These are phyloP conservation scores for Macrobrachium nipponense DNA, from an alignment of 1,140 invertebrate genomes.

Conservation along the genomic window DNA sequence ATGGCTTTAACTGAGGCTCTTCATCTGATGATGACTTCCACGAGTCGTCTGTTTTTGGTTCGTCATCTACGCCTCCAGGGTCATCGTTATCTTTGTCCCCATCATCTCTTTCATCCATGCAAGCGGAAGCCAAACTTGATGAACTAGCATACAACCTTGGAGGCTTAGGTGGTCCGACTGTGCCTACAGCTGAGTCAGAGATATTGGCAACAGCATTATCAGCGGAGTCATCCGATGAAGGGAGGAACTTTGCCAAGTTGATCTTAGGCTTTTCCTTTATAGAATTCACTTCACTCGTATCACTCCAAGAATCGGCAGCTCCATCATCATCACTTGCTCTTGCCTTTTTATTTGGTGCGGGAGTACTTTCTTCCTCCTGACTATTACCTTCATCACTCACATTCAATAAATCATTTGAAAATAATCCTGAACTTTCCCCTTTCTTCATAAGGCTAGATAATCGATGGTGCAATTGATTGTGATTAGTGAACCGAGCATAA, in stretches of 20 bases:
- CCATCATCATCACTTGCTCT: slow-evolving; percentile 22
- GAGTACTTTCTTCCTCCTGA: neutral
- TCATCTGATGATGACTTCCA: slow-evolving; percentile 56
- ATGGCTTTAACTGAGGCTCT: slow-evolving; percentile 22
- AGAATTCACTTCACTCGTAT: slow-evolving; percentile 44
- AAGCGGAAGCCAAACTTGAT: slow-evolving; percentile 37
- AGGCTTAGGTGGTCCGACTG: slow-evolving; percentile 38
- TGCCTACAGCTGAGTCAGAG: slow-evolving; percentile 9
- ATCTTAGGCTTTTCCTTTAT: slow-evolving; percentile 48
- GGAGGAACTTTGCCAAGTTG: slow-evolving; percentile 44
- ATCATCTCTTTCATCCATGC: neutral
- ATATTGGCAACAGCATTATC: neutral
- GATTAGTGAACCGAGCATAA: slow-evolving; percentile 55
- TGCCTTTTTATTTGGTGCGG: neutral
- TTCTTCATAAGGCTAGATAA: slow-evolving; percentile 20
- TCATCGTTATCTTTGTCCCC: slow-evolving; percentile 4
- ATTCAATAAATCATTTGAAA: slow-evolving; percentile 40
- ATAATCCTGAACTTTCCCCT: neutral
- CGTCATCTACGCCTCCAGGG: neutral
- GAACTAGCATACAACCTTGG: slow-evolving; percentile 41
- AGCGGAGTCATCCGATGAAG: slow-evolving; percentile 44
- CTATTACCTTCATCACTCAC: slow-evolving; percentile 50
- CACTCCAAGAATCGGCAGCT: slow-evolving; percentile 51
- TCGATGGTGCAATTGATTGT: slow-evolving; percentile 43
- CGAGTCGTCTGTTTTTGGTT: slow-evolving; percentile 29